Percentiles rank a stretch among this genome's conserved stretches.
Evolutionary conservation across 2,888 invertebrate genomes (phyloP).

Genomic region (Onchidella celtica): DNA sequence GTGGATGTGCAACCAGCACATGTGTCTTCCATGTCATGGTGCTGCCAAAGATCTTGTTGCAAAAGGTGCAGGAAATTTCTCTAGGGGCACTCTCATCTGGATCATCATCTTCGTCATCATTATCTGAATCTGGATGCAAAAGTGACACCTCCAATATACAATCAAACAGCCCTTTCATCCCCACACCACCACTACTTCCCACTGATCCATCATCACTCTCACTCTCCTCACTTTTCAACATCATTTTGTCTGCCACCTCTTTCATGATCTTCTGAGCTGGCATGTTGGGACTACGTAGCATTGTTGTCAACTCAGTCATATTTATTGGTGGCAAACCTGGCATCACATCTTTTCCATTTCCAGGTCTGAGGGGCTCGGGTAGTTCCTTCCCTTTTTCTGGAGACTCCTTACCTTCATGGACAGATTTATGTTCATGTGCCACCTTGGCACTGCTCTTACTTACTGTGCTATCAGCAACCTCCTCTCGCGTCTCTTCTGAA

Average conservation of each 20-base stretch:
- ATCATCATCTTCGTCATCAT: constrained; percentile 45
- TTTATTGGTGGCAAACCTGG: constrained; percentile 39
- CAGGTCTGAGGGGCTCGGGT: constrained; percentile 8
- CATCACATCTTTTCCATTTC: constrained; percentile 15
- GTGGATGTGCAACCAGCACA: constrained; percentile 50
- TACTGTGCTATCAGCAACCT: background rate
- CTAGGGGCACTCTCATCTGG: constrained; percentile 39
- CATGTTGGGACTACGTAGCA: constrained; percentile 39
- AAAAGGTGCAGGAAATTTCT: constrained; percentile 50
- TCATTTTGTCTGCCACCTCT: constrained; percentile 41
- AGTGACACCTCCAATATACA: constrained; percentile 50
- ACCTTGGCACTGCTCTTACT: background rate
- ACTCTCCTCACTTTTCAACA: constrained; percentile 22
- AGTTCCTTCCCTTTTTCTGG: constrained; percentile 13
- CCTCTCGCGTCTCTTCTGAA: background rate
- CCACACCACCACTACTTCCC: constrained; percentile 20
- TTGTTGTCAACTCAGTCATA: constrained; percentile 30
- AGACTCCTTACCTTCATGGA: background rate
- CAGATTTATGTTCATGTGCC: background rate
- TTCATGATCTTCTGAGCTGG: constrained; percentile 45
- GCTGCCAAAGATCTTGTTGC: constrained; percentile 50
- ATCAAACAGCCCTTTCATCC: constrained; percentile 49
- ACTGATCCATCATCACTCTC: constrained; percentile 27
- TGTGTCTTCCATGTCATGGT: constrained; percentile 53
- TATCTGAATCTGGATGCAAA: constrained; percentile 43